Evolutionary conservation across 1,140 invertebrate genomes (phyloP).

Genomic region (Drosophila prosaltans): DNA sequence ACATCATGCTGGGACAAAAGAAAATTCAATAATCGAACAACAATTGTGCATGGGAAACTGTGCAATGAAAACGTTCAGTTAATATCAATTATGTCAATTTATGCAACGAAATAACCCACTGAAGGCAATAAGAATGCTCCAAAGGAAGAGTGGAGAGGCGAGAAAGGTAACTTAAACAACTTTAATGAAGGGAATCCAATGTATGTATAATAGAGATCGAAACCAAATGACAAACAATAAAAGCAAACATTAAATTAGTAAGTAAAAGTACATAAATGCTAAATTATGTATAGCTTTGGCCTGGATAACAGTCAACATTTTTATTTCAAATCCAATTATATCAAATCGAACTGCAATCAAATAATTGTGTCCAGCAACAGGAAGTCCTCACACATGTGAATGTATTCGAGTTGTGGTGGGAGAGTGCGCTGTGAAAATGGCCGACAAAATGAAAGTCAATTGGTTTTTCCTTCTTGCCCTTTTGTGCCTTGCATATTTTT

Average conservation of each 20-base stretch:
- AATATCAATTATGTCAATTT: slow-evolving; percentile 9
- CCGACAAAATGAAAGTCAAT: slow-evolving; percentile 81
- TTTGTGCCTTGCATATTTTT: slow-evolving; percentile 27
- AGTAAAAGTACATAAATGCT: slow-evolving; percentile 40
- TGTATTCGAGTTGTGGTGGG: slow-evolving; percentile 3
- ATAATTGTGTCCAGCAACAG: slow-evolving; percentile 77
- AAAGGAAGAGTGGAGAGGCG: background rate
- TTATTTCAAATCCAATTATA: slow-evolving; percentile 82
- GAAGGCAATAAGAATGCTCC: background rate
- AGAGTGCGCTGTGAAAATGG: slow-evolving; percentile 62
- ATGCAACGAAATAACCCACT: background rate
- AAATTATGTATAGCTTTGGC: slow-evolving; percentile 61
- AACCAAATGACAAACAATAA: slow-evolving; percentile 54
- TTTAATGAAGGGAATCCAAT: slow-evolving; percentile 13
- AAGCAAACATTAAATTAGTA: slow-evolving; percentile 75
- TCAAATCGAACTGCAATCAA: slow-evolving; percentile 78
- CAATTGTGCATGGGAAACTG: background rate
- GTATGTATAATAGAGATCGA: slow-evolving; percentile 38
- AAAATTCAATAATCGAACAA: background rate
- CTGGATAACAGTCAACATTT: slow-evolving; percentile 60
- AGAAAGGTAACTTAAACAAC: background rate
- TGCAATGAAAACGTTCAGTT: background rate
- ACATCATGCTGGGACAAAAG: background rate
- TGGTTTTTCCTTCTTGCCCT: slow-evolving; percentile 55
- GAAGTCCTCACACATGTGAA: slow-evolving; percentile 37